Percentiles rank a stretch among this genome's conserved stretches.
These are phyloP conservation scores for Mesaphorura yosii DNA, from an alignment of 1,140 invertebrate species.

Conservation along the genomic window DNA sequence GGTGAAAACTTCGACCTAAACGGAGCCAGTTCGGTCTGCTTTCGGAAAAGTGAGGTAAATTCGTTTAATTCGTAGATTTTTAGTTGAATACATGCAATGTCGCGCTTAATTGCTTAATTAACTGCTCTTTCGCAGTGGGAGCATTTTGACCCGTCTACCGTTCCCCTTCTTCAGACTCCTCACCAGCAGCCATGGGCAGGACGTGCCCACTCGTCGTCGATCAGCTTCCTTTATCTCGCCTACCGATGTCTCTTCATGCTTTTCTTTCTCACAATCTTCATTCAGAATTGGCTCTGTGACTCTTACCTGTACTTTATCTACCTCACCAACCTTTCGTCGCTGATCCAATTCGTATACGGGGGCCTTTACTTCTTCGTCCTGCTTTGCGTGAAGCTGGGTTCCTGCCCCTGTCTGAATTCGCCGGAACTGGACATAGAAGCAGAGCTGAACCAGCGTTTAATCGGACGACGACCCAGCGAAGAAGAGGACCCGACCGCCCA, in stretches of 20 bases:
- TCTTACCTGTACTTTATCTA: neutral
- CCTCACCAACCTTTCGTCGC: neutral
- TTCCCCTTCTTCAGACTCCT: no score
- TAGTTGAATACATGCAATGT: no score
- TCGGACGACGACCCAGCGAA: no score
- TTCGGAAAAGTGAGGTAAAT: neutral
- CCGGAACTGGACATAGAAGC: no score
- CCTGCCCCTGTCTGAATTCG: no score
- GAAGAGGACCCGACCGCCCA: no score
- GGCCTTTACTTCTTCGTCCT: neutral
- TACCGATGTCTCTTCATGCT: neutral
- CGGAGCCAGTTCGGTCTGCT: neutral
- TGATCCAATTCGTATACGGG: neutral
- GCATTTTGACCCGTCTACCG: neutral
- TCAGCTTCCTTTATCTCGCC: neutral
- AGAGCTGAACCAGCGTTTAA: no score
- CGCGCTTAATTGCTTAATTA: neutral
- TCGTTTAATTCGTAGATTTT: neutral
- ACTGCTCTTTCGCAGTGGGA: neutral
- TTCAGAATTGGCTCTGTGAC: neutral
- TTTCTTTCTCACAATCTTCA: neutral
- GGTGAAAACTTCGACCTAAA: neutral
- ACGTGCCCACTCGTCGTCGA: neutral
- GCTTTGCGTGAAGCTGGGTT: no score
- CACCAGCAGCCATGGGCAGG: no score